Evolutionary conservation across 2,797 vertebrate genomes (phyloP).

Genomic region (Anolis apletophallus): DNA sequence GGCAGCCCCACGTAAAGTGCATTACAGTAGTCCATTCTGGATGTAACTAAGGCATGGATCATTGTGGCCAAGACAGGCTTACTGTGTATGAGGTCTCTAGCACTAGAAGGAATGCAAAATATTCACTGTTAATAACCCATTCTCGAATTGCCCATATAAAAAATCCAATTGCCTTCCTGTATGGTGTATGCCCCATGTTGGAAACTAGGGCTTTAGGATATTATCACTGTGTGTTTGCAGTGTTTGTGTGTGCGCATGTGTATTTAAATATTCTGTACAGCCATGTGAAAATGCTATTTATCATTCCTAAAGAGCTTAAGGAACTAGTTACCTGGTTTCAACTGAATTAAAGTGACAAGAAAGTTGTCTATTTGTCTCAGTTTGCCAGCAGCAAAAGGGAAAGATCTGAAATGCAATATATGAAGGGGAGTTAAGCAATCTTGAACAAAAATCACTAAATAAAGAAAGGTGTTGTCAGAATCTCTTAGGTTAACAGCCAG

Average conservation of each 20-base stretch:
- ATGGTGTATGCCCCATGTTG: too few relatives aligned
- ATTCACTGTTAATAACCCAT: too few relatives aligned
- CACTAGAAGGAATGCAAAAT: too few relatives aligned
- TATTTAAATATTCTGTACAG: neutral
- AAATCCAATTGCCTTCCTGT: too few relatives aligned
- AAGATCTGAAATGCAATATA: conserved; percentile 20
- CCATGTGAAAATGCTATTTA: neutral
- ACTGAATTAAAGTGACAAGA: neutral
- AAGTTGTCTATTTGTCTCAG: conserved; percentile 11
- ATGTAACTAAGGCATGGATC: too few relatives aligned
- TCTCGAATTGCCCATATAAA: too few relatives aligned
- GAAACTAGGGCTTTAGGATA: too few relatives aligned
- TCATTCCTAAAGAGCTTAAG: conserved; percentile 26
- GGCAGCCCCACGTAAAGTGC: too few relatives aligned
- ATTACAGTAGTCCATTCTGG: too few relatives aligned
- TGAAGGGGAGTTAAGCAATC: conserved; percentile 16
- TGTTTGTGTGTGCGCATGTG: neutral
- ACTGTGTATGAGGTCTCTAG: too few relatives aligned
- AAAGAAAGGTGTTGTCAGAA: neutral
- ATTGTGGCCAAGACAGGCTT: too few relatives aligned
- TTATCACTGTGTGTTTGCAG: neutral
- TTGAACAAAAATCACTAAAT: conserved; percentile 16
- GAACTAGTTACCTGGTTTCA: conserved; percentile 30
- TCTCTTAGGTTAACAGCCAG: neutral
- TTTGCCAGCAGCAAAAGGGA: conserved; percentile 14